phyloP scores from a whole-genome alignment of 2,888 invertebrate species.

The Ceriagrion tenellum region DNA sequence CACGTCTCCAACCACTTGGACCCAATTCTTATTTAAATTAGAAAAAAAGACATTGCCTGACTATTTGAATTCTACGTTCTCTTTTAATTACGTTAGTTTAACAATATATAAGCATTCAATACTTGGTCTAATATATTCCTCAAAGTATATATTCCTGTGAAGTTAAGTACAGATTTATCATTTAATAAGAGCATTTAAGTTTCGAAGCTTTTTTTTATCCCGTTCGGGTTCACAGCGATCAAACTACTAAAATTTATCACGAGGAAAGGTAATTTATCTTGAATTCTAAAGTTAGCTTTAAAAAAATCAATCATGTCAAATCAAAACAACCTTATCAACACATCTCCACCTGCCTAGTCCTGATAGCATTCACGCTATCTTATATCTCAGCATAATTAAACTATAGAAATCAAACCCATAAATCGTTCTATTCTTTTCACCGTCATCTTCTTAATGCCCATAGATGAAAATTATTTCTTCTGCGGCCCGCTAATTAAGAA shows the following conservation, averaged over 20 bases:
- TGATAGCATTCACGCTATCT: neutral
- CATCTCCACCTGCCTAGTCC: neutral
- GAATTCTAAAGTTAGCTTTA: neutral
- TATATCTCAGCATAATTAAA: neutral
- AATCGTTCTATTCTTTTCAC: neutral
- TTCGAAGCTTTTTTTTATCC: too few species aligned
- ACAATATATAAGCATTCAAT: too few species aligned
- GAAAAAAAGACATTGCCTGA: too few species aligned
- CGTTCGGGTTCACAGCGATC: neutral
- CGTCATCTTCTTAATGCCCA: neutral
- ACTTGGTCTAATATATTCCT: too few species aligned
- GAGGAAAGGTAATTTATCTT: neutral
- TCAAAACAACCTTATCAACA: neutral
- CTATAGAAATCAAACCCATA: neutral
- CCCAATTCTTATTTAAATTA: too few species aligned
- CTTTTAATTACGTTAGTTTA: too few species aligned
- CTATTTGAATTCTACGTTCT: too few species aligned
- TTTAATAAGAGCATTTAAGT: too few species aligned
- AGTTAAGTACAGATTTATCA: too few species aligned
- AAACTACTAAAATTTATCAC: neutral
- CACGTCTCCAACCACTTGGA: too few species aligned
- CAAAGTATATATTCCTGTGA: too few species aligned
- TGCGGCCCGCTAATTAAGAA: neutral
- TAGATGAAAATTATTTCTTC: neutral
- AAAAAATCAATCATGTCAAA: neutral